Percentiles rank a stretch among this genome's conserved stretches.
These are phyloP conservation scores for Leucophenga montana DNA, from an alignment of 2,888 invertebrate genomes.

Conservation along the genomic window DNA sequence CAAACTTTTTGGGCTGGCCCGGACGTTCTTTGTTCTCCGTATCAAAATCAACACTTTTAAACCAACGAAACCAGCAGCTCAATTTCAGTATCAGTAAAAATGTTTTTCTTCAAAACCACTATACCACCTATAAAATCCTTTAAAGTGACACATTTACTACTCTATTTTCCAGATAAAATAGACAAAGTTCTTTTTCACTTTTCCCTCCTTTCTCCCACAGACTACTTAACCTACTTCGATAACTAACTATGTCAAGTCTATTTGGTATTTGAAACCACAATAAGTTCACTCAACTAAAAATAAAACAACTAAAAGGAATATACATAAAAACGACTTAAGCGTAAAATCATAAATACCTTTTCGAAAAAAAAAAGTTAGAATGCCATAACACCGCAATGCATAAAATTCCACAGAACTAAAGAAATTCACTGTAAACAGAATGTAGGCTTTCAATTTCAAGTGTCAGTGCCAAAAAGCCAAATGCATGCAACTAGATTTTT, in stretches of 20 bases:
- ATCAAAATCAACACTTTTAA: too few relatives aligned
- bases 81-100: too few relatives aligned
- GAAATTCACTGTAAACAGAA: not conserved
- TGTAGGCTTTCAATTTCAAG: not conserved
- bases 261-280: not conserved
- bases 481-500: not conserved
- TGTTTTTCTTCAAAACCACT: too few relatives aligned
- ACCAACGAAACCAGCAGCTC: too few relatives aligned
- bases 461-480: not conserved
- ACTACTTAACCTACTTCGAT: conserved; percentile 3
- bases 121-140: too few relatives aligned
- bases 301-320: not conserved
- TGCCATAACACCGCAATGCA: not conserved
- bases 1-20: too few relatives aligned
- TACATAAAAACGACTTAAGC: not conserved
- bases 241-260: conserved; percentile 21
- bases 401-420: not conserved
- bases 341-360: conserved; percentile 2
- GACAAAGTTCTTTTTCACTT: too few relatives aligned
- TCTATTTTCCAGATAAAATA: too few relatives aligned
- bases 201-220: too few relatives aligned
- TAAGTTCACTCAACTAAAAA: too few relatives aligned
- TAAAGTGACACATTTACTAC: too few relatives aligned
- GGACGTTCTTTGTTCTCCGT: too few relatives aligned
- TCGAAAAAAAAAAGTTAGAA: not conserved